Conservation (phyloP, 1,140 invertebrate genomes). For the Pseudomyrmex concolor region DNA sequence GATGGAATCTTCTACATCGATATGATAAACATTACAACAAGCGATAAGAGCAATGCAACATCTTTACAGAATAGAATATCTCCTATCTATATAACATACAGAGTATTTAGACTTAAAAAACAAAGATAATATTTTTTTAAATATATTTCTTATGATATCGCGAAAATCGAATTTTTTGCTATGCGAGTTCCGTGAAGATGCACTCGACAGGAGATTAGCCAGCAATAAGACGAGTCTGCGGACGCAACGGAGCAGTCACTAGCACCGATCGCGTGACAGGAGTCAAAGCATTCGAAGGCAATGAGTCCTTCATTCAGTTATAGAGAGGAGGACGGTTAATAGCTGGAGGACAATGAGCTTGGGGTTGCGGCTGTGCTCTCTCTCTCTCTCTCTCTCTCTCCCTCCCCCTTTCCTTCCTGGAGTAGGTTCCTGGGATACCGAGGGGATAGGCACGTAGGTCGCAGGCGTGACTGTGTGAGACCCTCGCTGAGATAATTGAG, state of each 20-base stretch:
- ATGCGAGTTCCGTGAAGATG: not conserved
- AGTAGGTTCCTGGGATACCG: slow-evolving; percentile 64
- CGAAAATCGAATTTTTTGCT: not conserved
- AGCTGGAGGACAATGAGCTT: slow-evolving; percentile 76
- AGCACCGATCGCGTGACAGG: slow-evolving; percentile 73
- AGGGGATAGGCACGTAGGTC: slow-evolving; percentile 65
- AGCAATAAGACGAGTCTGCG: slow-evolving; percentile 53
- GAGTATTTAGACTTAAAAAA: too few species aligned
- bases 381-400: slow-evolving; percentile 3
- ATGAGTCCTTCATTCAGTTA: slow-evolving; percentile 75
- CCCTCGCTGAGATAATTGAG: slow-evolving; percentile 80
- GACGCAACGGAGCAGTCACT: slow-evolving; percentile 66
- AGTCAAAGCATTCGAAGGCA: slow-evolving; percentile 77
- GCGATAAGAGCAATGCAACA: not conserved
- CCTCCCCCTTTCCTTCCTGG: not conserved
- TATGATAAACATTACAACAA: not conserved
- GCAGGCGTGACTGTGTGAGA: slow-evolving; percentile 78
- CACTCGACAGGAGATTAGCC: slow-evolving; percentile 60
- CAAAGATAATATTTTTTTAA: not conserved
- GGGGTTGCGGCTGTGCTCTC: slow-evolving; percentile 70
- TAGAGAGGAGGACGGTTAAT: slow-evolving; percentile 72
- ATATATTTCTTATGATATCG: not conserved
- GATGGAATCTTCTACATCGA: not conserved
- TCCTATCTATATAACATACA: too few species aligned
- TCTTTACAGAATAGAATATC: not conserved